These are phyloP conservation scores for Leptopilina clavipes DNA, from an alignment of 1,140 invertebrate genomes.

Conservation along the genomic window DNA sequence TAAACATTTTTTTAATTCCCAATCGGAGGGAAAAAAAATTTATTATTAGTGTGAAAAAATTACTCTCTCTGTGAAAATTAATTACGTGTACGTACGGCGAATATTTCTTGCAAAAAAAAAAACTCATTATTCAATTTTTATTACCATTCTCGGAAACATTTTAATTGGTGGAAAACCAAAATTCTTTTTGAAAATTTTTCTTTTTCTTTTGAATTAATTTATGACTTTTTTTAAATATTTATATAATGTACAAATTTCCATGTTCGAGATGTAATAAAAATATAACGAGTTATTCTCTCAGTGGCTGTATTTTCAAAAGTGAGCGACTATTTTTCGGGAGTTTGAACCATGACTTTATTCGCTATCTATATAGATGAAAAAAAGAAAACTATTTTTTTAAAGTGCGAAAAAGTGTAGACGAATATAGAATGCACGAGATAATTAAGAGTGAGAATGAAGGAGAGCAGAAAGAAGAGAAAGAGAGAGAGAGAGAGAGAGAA, in stretches of 20 bases:
- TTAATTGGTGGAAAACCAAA: background rate
- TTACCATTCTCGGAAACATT: background rate
- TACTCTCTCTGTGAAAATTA: no score
- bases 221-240: background rate
- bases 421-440: slow-evolving; percentile 13
- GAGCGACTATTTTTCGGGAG: background rate
- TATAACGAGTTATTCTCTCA: background rate
- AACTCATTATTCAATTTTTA: background rate
- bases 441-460: slow-evolving; percentile 26
- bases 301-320: slow-evolving; percentile 7
- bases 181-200: no score
- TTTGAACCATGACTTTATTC: slow-evolving; percentile 17
- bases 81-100: no score
- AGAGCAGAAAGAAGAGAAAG: background rate
- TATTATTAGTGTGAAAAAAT: background rate
- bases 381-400: background rate
- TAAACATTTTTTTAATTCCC: no score
- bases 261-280: background rate
- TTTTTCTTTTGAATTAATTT: no score
- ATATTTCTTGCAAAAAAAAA: background rate
- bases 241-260: no score
- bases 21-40: no score
- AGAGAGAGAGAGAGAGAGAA: background rate
- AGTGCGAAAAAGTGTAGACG: slow-evolving; percentile 22
- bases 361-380: background rate